Percentiles rank a stretch among this genome's conserved stretches.
phyloP scores from a whole-genome alignment of 2,113 vertebrate genomes.

The Boulengeromyrus knoepffleri region DNA sequence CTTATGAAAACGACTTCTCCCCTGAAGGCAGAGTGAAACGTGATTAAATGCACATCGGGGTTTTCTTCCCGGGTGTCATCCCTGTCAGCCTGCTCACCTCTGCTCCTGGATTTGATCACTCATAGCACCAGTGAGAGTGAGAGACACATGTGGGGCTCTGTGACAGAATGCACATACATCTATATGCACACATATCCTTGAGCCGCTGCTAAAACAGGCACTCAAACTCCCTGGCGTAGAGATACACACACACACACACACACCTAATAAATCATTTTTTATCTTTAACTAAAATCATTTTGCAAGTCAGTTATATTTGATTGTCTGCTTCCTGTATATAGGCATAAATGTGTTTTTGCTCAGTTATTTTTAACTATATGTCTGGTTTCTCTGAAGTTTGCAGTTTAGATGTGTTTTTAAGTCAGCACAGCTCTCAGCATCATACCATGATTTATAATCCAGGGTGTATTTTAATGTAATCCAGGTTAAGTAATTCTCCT shows the following conservation, averaged over 20 bases:
- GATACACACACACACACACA: not conserved
- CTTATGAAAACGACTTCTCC: not conserved
- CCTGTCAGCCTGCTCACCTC: not conserved
- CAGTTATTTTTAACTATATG: not conserved
- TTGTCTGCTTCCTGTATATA: not conserved
- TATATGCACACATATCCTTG: not conserved
- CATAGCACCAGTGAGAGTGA: not conserved
- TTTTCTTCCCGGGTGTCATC: not conserved
- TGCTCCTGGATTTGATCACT: not conserved
- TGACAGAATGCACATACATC: not conserved
- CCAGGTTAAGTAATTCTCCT: not conserved
- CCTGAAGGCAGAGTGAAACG: not conserved
- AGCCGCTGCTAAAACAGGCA: not conserved
- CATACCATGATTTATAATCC: not conserved
- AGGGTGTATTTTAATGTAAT: not conserved
- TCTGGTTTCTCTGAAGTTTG: not conserved
- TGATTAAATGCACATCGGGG: not conserved
- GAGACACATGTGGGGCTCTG: not conserved
- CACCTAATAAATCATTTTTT: not conserved
- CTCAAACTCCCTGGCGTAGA: not conserved
- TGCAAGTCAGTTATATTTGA: not conserved
- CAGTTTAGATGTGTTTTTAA: not conserved
- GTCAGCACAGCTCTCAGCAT: not conserved
- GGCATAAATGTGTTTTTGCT: not conserved
- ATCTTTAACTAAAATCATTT: not conserved